These are phyloP conservation scores for Rhabditoides inermis DNA, from an alignment of 2,888 invertebrate genomes.

Conservation along the genomic window DNA sequence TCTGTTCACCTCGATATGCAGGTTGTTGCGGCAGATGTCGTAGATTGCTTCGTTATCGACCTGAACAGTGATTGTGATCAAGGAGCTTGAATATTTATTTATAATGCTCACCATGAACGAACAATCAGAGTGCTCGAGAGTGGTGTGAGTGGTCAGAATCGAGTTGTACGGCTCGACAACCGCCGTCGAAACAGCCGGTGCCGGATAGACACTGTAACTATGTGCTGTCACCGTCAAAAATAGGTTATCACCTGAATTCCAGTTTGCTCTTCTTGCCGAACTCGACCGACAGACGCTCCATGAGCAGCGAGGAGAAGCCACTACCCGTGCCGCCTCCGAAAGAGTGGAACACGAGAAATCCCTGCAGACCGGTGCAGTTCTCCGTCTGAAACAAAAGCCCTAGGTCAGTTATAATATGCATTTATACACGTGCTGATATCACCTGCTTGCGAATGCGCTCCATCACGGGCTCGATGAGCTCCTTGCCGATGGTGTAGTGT, in stretches of 20 bases:
- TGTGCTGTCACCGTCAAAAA: background rate
- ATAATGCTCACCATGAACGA: slow-evolving; percentile 68
- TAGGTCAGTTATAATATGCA: background rate
- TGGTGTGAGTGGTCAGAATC: slow-evolving; percentile 86
- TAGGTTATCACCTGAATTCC: slow-evolving; percentile 60
- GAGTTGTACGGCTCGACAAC: slow-evolving; percentile 94
- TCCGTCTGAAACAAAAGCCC: slow-evolving; percentile 57
- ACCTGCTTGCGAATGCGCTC: slow-evolving; percentile 64
- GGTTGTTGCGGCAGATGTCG: slow-evolving; percentile 76
- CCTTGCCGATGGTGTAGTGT: slow-evolving; percentile 78
- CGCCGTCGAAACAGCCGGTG: slow-evolving; percentile 69
- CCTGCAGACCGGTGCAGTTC: slow-evolving; percentile 66
- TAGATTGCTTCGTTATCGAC: slow-evolving; percentile 87
- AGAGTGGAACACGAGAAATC: slow-evolving; percentile 65
- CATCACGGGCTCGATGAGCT: slow-evolving; percentile 61
- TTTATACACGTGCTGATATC: background rate
- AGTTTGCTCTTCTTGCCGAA: slow-evolving; percentile 79
- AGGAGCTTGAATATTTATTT: too few species aligned
- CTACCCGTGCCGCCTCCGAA: slow-evolving; percentile 71
- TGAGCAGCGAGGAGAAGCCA: slow-evolving; percentile 76
- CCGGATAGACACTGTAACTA: slow-evolving; percentile 28
- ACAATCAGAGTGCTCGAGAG: slow-evolving; percentile 83
- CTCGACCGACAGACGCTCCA: slow-evolving; percentile 74
- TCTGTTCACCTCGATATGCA: slow-evolving; percentile 55
- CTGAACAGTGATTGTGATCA: too few species aligned